Evolutionary conservation across 2,797 vertebrate genomes (phyloP).

Genomic region (Netta rufina): DNA sequence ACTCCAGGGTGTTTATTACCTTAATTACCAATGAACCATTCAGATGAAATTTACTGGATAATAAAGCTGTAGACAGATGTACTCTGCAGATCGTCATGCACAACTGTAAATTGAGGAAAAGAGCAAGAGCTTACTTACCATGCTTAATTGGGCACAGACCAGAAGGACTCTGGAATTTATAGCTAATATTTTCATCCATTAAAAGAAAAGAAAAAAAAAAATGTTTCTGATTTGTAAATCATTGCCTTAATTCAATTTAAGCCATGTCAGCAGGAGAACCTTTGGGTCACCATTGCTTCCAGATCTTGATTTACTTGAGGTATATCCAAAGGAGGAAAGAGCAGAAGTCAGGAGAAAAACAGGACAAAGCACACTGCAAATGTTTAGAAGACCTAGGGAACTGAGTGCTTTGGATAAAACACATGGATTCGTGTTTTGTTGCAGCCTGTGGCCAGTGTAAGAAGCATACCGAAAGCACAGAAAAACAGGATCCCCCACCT

Average conservation of each 20-base stretch:
- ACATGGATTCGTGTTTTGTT: not conserved
- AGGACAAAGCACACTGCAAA: not conserved
- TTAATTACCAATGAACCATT: conserved; percentile 26
- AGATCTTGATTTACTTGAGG: not conserved
- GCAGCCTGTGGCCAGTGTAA: not conserved
- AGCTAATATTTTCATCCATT: not conserved
- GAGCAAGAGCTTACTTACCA: not conserved
- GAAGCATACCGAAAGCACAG: not conserved
- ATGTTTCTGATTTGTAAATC: not conserved
- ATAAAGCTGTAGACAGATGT: conserved; percentile 2
- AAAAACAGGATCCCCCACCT: not conserved
- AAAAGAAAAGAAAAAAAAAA: not conserved
- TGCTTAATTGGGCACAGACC: not conserved
- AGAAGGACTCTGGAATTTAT: not conserved
- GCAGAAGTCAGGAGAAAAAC: not conserved
- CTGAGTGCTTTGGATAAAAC: not conserved
- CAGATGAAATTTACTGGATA: conserved; percentile 9
- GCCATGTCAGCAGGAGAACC: not conserved
- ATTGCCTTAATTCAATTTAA: not conserved
- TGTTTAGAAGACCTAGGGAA: not conserved
- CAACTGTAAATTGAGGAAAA: conserved; percentile 7
- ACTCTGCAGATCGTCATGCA: not conserved
- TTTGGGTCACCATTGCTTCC: not conserved
- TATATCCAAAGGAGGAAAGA: not conserved
- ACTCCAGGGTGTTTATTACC: conserved; percentile 28